These are phyloP conservation scores for Cyphomyrus plagiostoma DNA, from an alignment of 2,113 vertebrate genomes.

Conservation along the genomic window DNA sequence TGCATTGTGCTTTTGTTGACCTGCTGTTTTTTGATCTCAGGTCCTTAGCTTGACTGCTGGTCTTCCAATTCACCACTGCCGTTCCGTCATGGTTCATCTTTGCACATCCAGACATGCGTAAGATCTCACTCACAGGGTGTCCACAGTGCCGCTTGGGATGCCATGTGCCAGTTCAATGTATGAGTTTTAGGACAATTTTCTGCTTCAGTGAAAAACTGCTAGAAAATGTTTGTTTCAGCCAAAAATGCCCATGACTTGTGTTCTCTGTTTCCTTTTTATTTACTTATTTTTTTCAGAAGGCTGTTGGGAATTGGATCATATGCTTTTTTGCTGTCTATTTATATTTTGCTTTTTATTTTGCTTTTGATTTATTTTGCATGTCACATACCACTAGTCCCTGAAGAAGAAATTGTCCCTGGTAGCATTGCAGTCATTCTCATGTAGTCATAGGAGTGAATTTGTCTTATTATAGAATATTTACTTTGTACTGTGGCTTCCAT, in stretches of 20 bases:
- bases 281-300: background rate
- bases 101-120: background rate
- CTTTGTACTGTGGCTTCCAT: background rate
- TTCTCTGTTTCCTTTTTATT: background rate
- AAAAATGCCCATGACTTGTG: background rate
- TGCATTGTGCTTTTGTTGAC: background rate
- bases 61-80: background rate
- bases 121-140: background rate
- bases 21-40: background rate
- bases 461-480: background rate
- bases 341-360: background rate
- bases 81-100: background rate
- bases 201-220: background rate
- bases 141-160: background rate
- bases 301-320: background rate
- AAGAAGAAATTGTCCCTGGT: background rate
- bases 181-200: background rate
- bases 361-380: background rate
- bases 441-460: conserved; percentile 4
- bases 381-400: background rate
- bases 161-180: background rate
- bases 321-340: background rate
- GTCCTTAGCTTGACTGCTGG: background rate
- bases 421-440: background rate
- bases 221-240: background rate